Percentiles rank a stretch among this genome's conserved stretches.
Evolutionary conservation across 2,113 vertebrate species (phyloP).

Genomic region (Rutilus rutilus): DNA sequence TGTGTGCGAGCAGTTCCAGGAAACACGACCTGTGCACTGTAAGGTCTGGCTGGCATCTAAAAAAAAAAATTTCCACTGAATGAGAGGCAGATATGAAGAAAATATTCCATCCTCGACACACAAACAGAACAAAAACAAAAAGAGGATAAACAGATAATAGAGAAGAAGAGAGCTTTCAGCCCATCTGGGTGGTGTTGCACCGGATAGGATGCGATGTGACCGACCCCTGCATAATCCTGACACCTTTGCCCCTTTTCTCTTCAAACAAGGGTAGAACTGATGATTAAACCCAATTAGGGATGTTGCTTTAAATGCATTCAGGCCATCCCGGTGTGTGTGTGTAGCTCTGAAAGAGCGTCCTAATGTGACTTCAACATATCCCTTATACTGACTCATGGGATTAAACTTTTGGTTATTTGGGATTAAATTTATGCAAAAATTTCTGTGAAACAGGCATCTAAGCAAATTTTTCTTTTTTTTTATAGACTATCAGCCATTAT

Average conservation of each 20-base stretch:
- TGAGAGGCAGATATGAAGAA: neutral
- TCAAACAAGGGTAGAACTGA: neutral
- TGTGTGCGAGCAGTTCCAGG: neutral
- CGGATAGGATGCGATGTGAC: neutral
- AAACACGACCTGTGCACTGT: neutral
- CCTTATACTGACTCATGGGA: neutral
- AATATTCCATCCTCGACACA: neutral
- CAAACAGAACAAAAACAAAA: neutral
- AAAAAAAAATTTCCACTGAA: neutral
- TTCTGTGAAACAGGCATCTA: neutral
- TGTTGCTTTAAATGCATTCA: constrained; percentile 19
- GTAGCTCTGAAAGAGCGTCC: neutral
- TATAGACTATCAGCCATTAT: too few relatives aligned
- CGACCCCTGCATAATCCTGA: constrained; percentile 1
- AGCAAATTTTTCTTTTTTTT: neutral
- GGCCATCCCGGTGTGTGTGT: neutral
- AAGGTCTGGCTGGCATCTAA: neutral
- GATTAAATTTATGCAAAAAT: neutral
- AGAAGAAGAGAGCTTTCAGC: neutral
- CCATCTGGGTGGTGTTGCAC: constrained; percentile 22
- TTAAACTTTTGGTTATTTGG: neutral
- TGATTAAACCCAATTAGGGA: constrained; percentile 3
- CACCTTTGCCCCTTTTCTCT: constrained; percentile 27
- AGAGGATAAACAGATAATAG: neutral
- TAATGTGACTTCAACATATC: neutral